These are phyloP conservation scores for Scolopax bukidnonensis DNA, from an alignment of 2,797 vertebrate species.

Conservation along the genomic window DNA sequence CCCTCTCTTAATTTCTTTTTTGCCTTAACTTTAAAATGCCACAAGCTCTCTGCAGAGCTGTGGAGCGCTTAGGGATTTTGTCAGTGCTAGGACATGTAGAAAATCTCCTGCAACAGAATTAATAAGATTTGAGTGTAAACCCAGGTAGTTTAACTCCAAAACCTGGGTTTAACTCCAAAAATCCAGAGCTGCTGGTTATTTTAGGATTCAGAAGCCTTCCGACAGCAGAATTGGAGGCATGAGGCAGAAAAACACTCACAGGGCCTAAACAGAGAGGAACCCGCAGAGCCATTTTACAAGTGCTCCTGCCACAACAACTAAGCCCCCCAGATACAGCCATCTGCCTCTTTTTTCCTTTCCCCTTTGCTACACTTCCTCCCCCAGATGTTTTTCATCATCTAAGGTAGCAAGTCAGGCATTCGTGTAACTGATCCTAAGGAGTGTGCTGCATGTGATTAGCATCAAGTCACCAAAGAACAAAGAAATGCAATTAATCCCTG, in stretches of 20 bases:
- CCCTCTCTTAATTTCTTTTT: not conserved
- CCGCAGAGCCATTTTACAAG: not conserved
- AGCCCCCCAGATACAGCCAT: not conserved
- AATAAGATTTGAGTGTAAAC: not conserved
- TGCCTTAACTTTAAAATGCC: not conserved
- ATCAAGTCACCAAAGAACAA: conserved; percentile 64
- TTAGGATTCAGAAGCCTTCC: not conserved
- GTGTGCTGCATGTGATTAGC: conserved; percentile 56
- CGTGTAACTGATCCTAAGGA: conserved; percentile 32
- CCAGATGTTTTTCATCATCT: conserved; percentile 62
- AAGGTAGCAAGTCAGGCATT: conserved; percentile 57
- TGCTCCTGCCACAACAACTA: not conserved
- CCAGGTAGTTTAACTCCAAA: no score
- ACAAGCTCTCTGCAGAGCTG: not conserved
- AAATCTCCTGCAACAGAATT: not conserved
- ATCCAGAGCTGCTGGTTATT: not conserved
- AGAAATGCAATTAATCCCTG: conserved; percentile 60
- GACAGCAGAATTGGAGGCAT: not conserved
- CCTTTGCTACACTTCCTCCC: conserved; percentile 3
- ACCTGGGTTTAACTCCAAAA: not conserved
- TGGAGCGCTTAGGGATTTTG: not conserved
- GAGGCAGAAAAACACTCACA: not conserved
- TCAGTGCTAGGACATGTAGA: not conserved
- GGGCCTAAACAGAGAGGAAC: not conserved
- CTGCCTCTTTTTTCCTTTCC: conserved; percentile 1